Evolutionary conservation across 1,140 invertebrate species (phyloP).

Genomic region (Orchesella cincta): DNA sequence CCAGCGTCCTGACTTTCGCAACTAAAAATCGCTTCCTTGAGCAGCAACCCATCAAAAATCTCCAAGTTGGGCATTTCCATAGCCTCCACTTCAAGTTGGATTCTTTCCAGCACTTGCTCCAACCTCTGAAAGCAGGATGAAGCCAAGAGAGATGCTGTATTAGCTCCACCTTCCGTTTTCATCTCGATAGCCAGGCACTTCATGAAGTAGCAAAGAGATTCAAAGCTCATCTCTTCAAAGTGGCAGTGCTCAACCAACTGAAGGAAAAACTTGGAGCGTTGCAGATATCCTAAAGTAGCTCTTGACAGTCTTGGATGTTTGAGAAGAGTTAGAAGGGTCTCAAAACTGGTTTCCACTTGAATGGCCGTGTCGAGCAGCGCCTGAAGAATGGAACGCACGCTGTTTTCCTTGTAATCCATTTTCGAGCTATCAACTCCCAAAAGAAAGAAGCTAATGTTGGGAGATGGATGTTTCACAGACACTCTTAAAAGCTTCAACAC

Average conservation of each 20-base stretch:
- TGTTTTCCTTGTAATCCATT: background rate
- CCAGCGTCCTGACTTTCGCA: conserved; percentile 42
- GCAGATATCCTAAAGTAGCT: conserved; percentile 35
- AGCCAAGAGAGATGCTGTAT: too few species aligned
- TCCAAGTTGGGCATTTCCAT: conserved; percentile 39
- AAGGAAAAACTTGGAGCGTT: conserved; percentile 38
- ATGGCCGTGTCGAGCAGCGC: conserved; percentile 41
- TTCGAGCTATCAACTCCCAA: conserved; percentile 44
- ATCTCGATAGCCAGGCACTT: conserved; percentile 47
- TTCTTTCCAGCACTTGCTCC: conserved; percentile 33
- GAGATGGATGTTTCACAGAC: conserved; percentile 40
- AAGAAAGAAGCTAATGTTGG: conserved; percentile 45
- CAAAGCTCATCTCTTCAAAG: background rate
- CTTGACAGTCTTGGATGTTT: conserved; percentile 32
- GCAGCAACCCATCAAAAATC: conserved; percentile 39
- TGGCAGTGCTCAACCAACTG: conserved; percentile 13
- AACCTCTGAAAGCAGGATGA: conserved; percentile 36
- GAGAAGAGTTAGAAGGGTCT: conserved; percentile 37
- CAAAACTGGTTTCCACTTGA: conserved; percentile 33
- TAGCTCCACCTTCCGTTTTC: conserved; percentile 21
- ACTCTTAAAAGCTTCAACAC: conserved; percentile 40
- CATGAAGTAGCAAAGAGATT: conserved; percentile 42
- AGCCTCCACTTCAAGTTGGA: conserved; percentile 36
- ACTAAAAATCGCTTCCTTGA: conserved; percentile 33
- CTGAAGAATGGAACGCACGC: conserved; percentile 42